These are phyloP conservation scores for Melanotaenia parkinsoni DNA, from an alignment of 2,797 vertebrate genomes.

Conservation along the genomic window DNA sequence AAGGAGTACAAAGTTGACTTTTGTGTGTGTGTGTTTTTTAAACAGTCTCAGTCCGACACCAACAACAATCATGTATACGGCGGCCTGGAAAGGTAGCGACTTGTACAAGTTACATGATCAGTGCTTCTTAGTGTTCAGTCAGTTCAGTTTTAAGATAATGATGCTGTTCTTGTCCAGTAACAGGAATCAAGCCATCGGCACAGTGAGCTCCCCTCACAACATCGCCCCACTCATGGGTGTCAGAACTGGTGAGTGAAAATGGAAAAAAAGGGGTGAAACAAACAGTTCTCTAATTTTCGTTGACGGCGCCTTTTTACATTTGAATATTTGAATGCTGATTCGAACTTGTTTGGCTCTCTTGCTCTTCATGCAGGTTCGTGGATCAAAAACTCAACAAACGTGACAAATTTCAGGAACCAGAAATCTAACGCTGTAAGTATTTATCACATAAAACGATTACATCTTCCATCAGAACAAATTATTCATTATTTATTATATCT, in stretches of 20 bases:
- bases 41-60: conserved; percentile 51
- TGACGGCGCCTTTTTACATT: background rate
- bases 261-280: background rate
- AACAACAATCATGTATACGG: conserved; percentile 50
- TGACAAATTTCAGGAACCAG: conserved; percentile 14
- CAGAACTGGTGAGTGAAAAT: conserved; percentile 43
- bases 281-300: background rate
- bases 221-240: background rate
- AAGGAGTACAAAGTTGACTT: background rate
- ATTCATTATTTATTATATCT: background rate
- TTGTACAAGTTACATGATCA: background rate
- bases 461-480: background rate
- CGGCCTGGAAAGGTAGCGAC: conserved; percentile 51
- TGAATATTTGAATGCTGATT: background rate
- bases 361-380: conserved; percentile 34
- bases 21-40: conserved; percentile 22
- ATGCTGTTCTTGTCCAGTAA: conserved; percentile 22
- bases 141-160: background rate
- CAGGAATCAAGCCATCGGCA: conserved; percentile 38
- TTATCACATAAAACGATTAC: background rate
- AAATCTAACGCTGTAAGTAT: conserved; percentile 63
- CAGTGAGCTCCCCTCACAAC: conserved; percentile 3
- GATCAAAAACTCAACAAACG: conserved; percentile 16
- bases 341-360: background rate
- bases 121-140: background rate